Evolutionary conservation across 2,888 invertebrate species (phyloP).

Genomic region (Amblyjoppa fuscipennis): DNA sequence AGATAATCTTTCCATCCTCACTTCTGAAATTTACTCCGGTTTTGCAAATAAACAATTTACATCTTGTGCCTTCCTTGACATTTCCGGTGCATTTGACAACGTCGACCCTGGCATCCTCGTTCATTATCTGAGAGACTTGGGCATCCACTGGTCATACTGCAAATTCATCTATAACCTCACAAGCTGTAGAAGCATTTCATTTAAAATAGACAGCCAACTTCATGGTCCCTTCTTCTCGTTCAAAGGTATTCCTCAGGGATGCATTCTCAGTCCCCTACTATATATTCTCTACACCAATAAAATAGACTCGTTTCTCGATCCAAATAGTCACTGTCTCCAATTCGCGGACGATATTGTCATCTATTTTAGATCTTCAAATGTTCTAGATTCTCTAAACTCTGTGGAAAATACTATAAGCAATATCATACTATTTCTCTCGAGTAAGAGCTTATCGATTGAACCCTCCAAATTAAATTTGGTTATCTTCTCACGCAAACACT

Average conservation of each 20-base stretch:
- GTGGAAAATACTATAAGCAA: too few relatives aligned
- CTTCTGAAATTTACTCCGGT: slow-evolving; percentile 9
- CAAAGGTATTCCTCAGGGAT: slow-evolving; percentile 14
- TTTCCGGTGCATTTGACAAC: slow-evolving; percentile 46
- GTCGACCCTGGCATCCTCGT: slow-evolving; percentile 4
- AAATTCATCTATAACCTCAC: slow-evolving; percentile 21
- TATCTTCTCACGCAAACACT: neutral
- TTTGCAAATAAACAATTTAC: slow-evolving; percentile 22
- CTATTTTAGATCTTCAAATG: neutral
- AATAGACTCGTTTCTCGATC: too few relatives aligned
- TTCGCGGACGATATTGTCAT: too few relatives aligned
- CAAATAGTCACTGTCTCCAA: too few relatives aligned
- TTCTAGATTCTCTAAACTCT: too few relatives aligned
- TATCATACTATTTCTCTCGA: too few relatives aligned
- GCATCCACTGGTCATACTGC: neutral
- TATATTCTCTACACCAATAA: slow-evolving; percentile 10
- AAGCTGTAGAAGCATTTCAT: neutral
- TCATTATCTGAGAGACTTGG: neutral
- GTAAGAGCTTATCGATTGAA: too few relatives aligned
- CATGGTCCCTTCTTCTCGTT: too few relatives aligned
- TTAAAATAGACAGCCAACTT: neutral
- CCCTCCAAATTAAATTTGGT: too few relatives aligned
- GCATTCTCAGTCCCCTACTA: too few relatives aligned
- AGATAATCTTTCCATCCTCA: slow-evolving; percentile 35
- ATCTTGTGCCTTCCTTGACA: slow-evolving; percentile 19